Evolutionary conservation across 2,113 vertebrate genomes (phyloP).

Genomic region (Percopsis transmontana): DNA sequence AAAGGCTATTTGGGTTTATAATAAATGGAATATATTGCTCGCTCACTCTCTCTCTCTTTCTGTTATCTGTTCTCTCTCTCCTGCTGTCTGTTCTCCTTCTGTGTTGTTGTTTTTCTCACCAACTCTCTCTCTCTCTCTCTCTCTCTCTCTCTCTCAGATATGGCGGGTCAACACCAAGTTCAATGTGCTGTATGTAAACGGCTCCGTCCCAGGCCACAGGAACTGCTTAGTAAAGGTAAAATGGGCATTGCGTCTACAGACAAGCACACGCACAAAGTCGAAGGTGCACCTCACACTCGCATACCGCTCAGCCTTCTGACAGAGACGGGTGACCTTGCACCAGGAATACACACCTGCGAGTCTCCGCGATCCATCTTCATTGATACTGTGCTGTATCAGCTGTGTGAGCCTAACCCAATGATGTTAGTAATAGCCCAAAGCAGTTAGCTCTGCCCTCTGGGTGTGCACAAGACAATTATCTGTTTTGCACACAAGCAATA

Average conservation of each 20-base stretch:
- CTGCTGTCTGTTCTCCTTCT: no score
- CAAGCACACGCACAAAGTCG: slow-evolving; percentile 5
- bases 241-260: slow-evolving; percentile 8
- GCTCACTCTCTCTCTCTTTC: slow-evolving; percentile 1
- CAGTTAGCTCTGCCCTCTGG: slow-evolving; percentile 48
- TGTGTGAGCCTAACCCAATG: slow-evolving; percentile 27
- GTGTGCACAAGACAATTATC: slow-evolving; percentile 39
- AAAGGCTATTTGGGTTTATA: no score
- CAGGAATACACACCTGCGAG: slow-evolving; percentile 39
- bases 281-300: slow-evolving; percentile 28
- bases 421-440: slow-evolving; percentile 53
- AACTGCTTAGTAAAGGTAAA: slow-evolving; percentile 95
- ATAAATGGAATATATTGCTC: neutral
- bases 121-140: neutral
- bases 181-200: slow-evolving; percentile 91
- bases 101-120: neutral
- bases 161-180: slow-evolving; percentile 94
- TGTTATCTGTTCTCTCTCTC: neutral
- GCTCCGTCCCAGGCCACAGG: slow-evolving; percentile 90
- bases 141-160: slow-evolving; percentile 77
- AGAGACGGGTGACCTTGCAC: slow-evolving; percentile 61
- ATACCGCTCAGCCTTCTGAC: slow-evolving; percentile 26
- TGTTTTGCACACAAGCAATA: slow-evolving; percentile 59
- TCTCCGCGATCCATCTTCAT: slow-evolving; percentile 58
- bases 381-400: slow-evolving; percentile 60